Percentiles rank a stretch among this genome's conserved stretches.
Evolutionary conservation across 2,888 invertebrate species (phyloP).

Genomic region (Drosophila mettleri): DNA sequence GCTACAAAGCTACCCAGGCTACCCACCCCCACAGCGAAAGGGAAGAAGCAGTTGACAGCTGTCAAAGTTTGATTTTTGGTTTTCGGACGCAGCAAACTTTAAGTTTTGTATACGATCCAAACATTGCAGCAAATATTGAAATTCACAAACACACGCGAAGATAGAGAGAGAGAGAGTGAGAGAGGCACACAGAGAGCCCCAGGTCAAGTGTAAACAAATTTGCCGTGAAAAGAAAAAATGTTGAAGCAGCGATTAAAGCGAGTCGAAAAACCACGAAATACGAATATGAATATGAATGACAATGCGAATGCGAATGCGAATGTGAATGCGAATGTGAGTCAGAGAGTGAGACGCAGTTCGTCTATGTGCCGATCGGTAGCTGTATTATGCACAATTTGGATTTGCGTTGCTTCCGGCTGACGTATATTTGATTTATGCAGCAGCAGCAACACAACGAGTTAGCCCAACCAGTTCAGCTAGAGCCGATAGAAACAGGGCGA

Average conservation of each 20-base stretch:
- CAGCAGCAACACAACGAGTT: constrained; percentile 5
- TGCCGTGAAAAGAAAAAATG: constrained; percentile 57
- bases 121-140: constrained; percentile 8
- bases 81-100: constrained; percentile 52
- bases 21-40: background rate
- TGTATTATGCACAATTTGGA: constrained; percentile 70
- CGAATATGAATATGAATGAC: background rate
- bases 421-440: constrained; percentile 66
- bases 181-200: too few relatives aligned
- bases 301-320: background rate
- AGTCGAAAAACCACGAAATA: constrained; percentile 1
- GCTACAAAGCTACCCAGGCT: background rate
- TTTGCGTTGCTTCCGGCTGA: constrained; percentile 57
- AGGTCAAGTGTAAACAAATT: constrained; percentile 44
- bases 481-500: background rate
- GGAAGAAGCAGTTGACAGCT: constrained; percentile 39
- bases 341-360: constrained; percentile 7
- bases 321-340: background rate
- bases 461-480: background rate
- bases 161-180: too few relatives aligned
- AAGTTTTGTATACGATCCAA: constrained; percentile 34
- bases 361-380: constrained; percentile 62
- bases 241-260: constrained; percentile 47
- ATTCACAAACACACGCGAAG: constrained; percentile 5
- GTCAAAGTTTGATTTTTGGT: constrained; percentile 71